These are phyloP conservation scores for Crotophaga sulcirostris DNA, from an alignment of 2,113 vertebrate genomes.

Conservation along the genomic window DNA sequence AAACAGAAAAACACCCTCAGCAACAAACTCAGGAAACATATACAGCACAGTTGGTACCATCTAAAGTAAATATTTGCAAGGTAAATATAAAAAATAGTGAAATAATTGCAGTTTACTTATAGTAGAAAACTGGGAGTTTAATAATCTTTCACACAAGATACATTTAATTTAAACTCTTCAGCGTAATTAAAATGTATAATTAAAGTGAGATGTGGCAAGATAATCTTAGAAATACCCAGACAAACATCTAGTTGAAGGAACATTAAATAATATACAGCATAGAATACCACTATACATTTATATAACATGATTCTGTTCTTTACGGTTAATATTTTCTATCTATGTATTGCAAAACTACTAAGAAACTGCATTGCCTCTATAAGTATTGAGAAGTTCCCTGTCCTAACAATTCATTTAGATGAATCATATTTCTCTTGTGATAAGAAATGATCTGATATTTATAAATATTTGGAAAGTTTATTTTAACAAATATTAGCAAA, in stretches of 20 bases:
- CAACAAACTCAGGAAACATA: neutral
- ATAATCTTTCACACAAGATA: neutral
- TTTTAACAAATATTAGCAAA: slow-evolving; percentile 40
- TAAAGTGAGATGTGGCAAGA: neutral
- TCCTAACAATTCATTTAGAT: neutral
- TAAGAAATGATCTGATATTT: neutral
- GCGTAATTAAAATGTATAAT: neutral
- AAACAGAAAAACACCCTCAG: neutral
- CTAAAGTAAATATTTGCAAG: neutral
- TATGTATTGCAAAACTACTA: neutral
- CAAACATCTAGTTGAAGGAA: neutral
- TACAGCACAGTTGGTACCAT: neutral
- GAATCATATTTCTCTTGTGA: neutral
- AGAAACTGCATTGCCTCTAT: neutral
- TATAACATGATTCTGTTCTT: neutral
- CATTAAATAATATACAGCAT: neutral
- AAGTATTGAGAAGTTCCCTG: neutral
- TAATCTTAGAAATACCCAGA: neutral
- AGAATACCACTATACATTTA: neutral
- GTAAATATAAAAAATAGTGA: neutral
- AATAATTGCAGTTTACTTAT: neutral
- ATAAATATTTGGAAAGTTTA: neutral
- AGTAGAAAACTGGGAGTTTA: neutral
- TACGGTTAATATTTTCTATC: neutral
- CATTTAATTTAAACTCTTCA: neutral